Evolutionary conservation across 2,797 vertebrate genomes (phyloP), one percentile per base, ranked within the genome.

Genomic region (Anisognathus igniventris): DNA sequence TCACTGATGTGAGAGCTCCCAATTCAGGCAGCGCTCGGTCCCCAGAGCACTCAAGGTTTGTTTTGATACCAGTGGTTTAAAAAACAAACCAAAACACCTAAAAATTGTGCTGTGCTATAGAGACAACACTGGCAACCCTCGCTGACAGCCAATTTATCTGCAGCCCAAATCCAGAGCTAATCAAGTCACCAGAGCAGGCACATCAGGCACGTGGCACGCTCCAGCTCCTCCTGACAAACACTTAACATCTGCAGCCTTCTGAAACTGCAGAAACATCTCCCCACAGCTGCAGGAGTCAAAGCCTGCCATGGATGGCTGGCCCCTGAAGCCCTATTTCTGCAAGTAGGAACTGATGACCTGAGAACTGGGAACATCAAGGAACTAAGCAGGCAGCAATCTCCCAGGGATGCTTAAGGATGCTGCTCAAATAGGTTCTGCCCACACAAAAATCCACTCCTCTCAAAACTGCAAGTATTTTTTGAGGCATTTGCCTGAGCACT

Each of bases 61-160:
- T 80, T 97, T 93, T 93, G 92, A 97, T 51, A 95, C 3, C 66
- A 54, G 54, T 7, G 73, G 16, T 44, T 93, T 53, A 23, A 65
- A 88, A 54, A 50, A 30, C n/a, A 25, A 6, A 18, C 22, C 6
- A 42, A 44, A 21, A 24, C 31, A 3, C 33, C 42, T 33, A 14
- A 71, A 88, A 91, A 75, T 21, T 30, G 57, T n/a, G 6, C 44
- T 33, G 78, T 35, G 58, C 92, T 80, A 70, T 45, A 84, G 74
- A 94, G 74, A 85, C 70, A 81, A n/a, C 68, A 62, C 58, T 68
- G 18, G 8, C 50, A 81, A 72, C 42, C 90, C 62, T 83, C 65
- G 72, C 89, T 92, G 95, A 92, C 73, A 92, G 96, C 48, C 95
- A 60, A 58, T 91, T 56, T 73, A 89, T 95, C 94, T 93, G 81